Conservation (phyloP, 2,113 vertebrate genomes). For the Turnix velox region DNA sequence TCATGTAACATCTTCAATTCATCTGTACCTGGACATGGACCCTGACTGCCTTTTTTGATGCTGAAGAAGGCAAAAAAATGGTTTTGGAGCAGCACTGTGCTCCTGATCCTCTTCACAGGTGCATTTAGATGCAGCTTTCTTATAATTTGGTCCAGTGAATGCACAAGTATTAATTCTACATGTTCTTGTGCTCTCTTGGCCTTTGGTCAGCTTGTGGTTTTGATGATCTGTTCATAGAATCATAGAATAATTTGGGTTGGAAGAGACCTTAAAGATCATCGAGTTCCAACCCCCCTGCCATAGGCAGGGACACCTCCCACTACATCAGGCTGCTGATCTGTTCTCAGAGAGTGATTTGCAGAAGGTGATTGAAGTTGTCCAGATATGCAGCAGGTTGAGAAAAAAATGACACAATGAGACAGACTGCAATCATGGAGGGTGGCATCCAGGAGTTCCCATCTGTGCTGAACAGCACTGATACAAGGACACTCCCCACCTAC, state of each 20-base stretch:
- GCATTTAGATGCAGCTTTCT: background rate
- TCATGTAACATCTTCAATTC: background rate
- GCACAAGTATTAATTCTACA: background rate
- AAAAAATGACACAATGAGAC: background rate
- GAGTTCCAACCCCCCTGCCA: too few relatives aligned
- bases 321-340: too few relatives aligned
- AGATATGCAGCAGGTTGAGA: fast-evolving
- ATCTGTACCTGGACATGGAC: background rate
- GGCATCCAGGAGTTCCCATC: background rate
- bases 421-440: fast-evolving
- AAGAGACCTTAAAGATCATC: too few relatives aligned
- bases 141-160: background rate
- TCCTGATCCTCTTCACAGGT: background rate
- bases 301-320: too few relatives aligned
- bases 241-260: too few relatives aligned
- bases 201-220: background rate
- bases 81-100: background rate
- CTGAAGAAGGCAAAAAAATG: background rate
- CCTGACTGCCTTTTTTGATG: background rate
- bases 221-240: too few relatives aligned
- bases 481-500: background rate
- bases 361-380: background rate
- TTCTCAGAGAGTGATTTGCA: background rate
- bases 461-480: background rate
- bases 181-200: background rate